phyloP scores from a whole-genome alignment of 2,113 vertebrate species.

The Tyrannus savana region DNA sequence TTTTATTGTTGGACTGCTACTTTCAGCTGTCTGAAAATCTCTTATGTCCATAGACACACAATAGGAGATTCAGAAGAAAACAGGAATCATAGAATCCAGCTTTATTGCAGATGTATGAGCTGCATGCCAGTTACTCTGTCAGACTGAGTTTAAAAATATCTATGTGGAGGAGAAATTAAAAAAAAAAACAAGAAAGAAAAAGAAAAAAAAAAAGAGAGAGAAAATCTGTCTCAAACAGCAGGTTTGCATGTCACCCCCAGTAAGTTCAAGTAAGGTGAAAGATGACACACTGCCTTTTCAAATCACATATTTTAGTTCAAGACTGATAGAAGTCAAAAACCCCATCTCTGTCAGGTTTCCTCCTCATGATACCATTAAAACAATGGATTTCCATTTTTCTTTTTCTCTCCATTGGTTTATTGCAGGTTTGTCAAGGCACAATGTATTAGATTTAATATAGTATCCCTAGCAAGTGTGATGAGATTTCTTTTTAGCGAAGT shows the following conservation, averaged over 20 bases:
- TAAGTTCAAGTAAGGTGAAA: neutral
- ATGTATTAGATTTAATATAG: neutral
- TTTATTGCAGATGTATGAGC: neutral
- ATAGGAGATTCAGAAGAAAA: neutral
- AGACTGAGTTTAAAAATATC: neutral
- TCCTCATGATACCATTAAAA: neutral
- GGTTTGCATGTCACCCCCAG: neutral
- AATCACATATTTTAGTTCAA: neutral
- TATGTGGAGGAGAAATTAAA: neutral
- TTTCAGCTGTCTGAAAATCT: neutral
- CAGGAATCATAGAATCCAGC: neutral
- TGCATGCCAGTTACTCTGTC: neutral
- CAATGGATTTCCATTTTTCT: neutral
- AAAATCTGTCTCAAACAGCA: neutral
- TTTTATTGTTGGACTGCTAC: neutral
- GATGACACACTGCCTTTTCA: neutral
- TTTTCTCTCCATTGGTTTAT: neutral
- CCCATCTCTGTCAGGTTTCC: neutral
- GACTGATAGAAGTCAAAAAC: neutral
- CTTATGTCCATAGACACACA: neutral
- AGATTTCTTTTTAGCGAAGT: neutral
- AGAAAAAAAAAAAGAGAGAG: neutral
- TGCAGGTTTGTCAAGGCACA: neutral
- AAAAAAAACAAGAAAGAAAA: too few species aligned
- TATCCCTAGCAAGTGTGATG: neutral